phyloP scores from a whole-genome alignment of 92 coral and sea anemone species.

The Galaxea fascicularis region DNA sequence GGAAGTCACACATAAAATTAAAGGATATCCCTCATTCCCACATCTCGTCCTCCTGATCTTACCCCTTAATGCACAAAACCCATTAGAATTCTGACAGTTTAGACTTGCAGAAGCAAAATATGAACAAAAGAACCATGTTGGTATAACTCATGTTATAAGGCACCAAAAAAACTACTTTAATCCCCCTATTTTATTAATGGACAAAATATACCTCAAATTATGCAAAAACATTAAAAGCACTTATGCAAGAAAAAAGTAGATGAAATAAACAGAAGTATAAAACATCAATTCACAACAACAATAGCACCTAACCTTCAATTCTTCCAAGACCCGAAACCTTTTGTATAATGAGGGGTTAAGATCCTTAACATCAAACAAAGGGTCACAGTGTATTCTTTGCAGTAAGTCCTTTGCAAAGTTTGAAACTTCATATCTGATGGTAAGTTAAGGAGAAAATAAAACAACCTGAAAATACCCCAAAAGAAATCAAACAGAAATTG shows the following conservation, averaged over 20 bases:
- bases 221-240: background rate
- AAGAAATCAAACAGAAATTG: background rate
- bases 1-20: no score
- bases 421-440: conserved; percentile 89
- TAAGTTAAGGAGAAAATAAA: conserved; percentile 51
- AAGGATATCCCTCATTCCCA: no score
- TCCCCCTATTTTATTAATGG: no score
- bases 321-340: conserved; percentile 77
- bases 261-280: background rate
- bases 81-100: no score
- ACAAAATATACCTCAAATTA: no score
- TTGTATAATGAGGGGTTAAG: conserved; percentile 85
- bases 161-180: no score
- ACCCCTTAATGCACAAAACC: no score
- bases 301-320: conserved; percentile 69
- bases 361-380: conserved; percentile 84
- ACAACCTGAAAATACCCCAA: background rate
- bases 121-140: no score
- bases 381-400: conserved; percentile 79
- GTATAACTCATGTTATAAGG: no score
- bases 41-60: no score
- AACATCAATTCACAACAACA: background rate
- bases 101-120: no score
- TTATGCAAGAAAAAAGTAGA: background rate
- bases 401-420: conserved; percentile 90